Percentiles rank a stretch among this genome's conserved stretches.
Conservation (phyloP, 2,888 invertebrate species). For the Synergus laeviventris region DNA sequence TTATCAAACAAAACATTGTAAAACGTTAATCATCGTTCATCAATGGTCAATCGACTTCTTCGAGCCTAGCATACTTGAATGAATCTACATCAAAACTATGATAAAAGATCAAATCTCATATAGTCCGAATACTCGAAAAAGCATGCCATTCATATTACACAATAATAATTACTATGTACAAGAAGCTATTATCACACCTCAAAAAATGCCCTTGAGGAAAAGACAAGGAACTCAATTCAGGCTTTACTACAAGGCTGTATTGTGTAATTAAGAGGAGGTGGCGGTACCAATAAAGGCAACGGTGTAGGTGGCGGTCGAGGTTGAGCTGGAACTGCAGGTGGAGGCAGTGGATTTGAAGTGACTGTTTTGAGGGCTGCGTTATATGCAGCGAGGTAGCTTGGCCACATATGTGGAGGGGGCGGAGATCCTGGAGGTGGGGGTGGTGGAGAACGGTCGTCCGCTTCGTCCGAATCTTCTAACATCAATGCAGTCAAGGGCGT, state of each 20-base stretch:
- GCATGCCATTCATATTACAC: constrained; percentile 26
- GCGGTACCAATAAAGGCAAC: constrained; percentile 71
- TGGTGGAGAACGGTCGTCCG: constrained; percentile 79
- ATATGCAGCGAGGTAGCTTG: constrained; percentile 72
- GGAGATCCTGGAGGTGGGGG: constrained; percentile 81
- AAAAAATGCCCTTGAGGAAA: constrained; percentile 19
- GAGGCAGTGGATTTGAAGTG: constrained; percentile 48
- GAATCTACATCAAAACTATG: constrained; percentile 42
- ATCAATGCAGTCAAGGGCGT: constrained; percentile 70
- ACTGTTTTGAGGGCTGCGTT: constrained; percentile 55
- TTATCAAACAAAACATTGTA: not conserved
- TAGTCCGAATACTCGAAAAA: constrained; percentile 33
- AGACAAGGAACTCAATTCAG: constrained; percentile 52
- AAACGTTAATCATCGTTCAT: not conserved
- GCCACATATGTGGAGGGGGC: constrained; percentile 78
- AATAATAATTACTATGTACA: constrained; percentile 44
- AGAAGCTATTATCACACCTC: constrained; percentile 32
- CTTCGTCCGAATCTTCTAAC: constrained; percentile 77
- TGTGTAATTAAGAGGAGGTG: constrained; percentile 71
- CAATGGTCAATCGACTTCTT: not conserved
- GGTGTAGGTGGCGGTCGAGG: constrained; percentile 73
- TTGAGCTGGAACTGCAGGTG: constrained; percentile 52
- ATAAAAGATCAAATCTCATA: constrained; percentile 23
- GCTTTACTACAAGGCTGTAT: constrained; percentile 73
- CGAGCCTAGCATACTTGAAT: not conserved